A percentile compares a stretch with the other conserved stretches of the same genome.
These are phyloP conservation scores for Cercopithecus diana DNA, from an alignment of 2,797 vertebrate genomes.

Conservation along the genomic window DNA sequence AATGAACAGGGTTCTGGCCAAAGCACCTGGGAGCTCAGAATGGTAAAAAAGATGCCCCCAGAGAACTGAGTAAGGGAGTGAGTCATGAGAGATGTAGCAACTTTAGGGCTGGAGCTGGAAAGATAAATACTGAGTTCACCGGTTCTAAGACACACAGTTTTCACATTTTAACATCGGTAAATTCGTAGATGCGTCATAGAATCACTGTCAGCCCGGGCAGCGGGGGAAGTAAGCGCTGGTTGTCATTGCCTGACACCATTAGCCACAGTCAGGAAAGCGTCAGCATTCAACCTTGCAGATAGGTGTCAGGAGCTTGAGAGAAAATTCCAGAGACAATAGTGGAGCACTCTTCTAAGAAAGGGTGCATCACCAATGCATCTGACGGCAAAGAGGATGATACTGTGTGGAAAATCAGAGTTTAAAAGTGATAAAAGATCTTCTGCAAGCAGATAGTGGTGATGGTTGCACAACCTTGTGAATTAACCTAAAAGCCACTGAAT, in stretches of 20 bases:
- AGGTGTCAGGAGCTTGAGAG: neutral
- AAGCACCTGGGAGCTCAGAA: neutral
- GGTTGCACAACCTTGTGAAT: neutral
- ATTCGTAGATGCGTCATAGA: neutral
- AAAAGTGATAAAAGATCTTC: neutral
- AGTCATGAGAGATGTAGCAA: neutral
- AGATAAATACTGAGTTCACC: neutral
- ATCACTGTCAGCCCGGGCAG: neutral
- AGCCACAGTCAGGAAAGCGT: neutral
- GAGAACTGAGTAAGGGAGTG: constrained; percentile 11
- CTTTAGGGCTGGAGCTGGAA: neutral
- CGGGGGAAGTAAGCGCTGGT: neutral
- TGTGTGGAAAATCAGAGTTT: neutral
- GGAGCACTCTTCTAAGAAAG: neutral
- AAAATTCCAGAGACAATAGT: neutral
- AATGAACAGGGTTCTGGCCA: neutral
- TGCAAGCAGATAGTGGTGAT: neutral
- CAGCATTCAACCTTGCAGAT: neutral
- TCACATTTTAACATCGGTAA: constrained; percentile 26
- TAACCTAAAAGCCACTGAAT: neutral
- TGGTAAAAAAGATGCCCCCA: neutral
- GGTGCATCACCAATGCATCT: neutral
- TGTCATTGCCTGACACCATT: neutral
- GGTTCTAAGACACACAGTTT: neutral
- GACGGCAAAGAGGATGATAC: neutral